Conservation (phyloP, 2,113 vertebrate species). For the Grantiella picta region DNA sequence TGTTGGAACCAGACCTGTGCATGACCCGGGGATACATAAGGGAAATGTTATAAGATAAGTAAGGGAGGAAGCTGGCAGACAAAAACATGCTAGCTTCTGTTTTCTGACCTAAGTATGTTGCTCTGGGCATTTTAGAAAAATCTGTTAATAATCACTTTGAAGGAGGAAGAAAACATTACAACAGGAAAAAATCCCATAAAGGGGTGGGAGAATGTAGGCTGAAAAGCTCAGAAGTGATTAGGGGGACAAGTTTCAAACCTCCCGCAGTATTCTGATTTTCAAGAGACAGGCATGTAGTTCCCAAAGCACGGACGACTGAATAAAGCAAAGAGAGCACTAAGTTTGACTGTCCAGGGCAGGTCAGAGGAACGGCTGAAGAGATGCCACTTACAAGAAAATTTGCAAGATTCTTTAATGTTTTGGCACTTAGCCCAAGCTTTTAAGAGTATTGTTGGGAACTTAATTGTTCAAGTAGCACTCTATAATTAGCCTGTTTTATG, state of each 20-base stretch:
- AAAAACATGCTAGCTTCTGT: not conserved
- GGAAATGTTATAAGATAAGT: slow-evolving; percentile 23
- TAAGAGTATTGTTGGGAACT: not conserved
- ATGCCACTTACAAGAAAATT: not conserved
- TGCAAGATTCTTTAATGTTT: not conserved
- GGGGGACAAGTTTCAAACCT: not conserved
- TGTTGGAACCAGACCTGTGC: slow-evolving; percentile 13
- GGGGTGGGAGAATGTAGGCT: not conserved
- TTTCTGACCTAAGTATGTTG: slow-evolving; percentile 25
- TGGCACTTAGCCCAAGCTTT: not conserved
- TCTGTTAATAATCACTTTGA: slow-evolving; percentile 37
- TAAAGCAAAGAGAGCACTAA: not conserved
- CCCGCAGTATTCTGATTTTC: not conserved
- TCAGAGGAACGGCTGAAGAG: not conserved
- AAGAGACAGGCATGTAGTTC: not conserved
- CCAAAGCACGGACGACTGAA: not conserved
- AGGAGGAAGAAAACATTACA: slow-evolving; percentile 12
- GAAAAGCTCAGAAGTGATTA: not conserved
- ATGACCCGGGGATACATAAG: not conserved
- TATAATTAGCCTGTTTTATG: not conserved
- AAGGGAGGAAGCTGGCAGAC: slow-evolving; percentile 29
- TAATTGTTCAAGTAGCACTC: not conserved
- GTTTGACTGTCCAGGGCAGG: not conserved
- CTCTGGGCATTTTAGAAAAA: slow-evolving; percentile 49
- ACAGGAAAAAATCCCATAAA: not conserved